Conservation (phyloP, 2,113 vertebrate species). For the Hippocampus abdominalis region DNA sequence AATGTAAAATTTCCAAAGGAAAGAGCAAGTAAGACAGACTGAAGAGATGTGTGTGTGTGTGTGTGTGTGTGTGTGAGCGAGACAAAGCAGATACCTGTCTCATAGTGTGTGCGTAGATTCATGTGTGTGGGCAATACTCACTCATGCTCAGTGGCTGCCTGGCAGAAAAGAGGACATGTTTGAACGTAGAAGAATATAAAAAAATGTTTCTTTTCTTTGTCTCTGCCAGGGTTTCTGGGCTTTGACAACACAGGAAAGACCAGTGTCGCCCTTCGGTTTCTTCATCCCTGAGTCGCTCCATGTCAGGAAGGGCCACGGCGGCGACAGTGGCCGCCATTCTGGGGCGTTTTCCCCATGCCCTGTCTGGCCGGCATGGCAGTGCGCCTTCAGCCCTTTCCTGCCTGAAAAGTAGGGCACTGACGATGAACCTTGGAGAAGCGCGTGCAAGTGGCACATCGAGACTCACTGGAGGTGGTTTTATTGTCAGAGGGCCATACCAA, state of each 20-base stretch:
- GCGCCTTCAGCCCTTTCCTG: slow-evolving; percentile 44
- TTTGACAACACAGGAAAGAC: slow-evolving; percentile 37
- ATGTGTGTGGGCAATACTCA: slow-evolving; percentile 63
- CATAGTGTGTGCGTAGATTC: slow-evolving; percentile 17
- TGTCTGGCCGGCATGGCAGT: slow-evolving; percentile 49
- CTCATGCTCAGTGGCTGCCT: slow-evolving; percentile 53
- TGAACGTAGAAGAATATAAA: slow-evolving; percentile 33
- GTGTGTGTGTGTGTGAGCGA: neutral
- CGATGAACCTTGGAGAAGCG: slow-evolving; percentile 71
- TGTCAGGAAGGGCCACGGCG: slow-evolving; percentile 22
- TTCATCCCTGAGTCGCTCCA: slow-evolving; percentile 18
- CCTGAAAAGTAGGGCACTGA: slow-evolving; percentile 37
- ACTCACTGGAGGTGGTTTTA: slow-evolving; percentile 93
- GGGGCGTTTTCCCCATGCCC: slow-evolving; percentile 62
- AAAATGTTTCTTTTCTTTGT: slow-evolving; percentile 43
- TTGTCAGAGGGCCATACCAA: slow-evolving; percentile 96
- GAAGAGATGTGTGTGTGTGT: slow-evolving; percentile 25
- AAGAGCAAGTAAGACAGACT: slow-evolving; percentile 10
- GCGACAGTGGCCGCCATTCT: slow-evolving; percentile 51
- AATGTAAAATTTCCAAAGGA: neutral
- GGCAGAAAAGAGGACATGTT: slow-evolving; percentile 30
- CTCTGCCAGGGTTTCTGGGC: slow-evolving; percentile 36
- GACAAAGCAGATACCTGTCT: slow-evolving; percentile 43
- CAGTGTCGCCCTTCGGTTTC: slow-evolving; percentile 19
- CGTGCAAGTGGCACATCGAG: slow-evolving; percentile 89